Base-by-base conservation (phyloP, 1,140 invertebrate species). In the Leptestheria dahalacensis region DNA sequence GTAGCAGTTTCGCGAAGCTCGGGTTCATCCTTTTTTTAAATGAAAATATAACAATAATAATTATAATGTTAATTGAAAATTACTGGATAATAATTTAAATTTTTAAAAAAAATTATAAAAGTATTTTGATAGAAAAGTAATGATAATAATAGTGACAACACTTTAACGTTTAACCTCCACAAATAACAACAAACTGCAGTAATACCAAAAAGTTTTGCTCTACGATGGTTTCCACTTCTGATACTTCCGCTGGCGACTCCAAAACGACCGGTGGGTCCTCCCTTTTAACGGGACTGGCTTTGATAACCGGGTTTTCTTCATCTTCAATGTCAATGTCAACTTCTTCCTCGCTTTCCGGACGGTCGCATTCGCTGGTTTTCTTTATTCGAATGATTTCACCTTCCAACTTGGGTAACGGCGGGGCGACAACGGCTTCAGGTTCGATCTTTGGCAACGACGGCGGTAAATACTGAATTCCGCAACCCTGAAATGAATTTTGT, bases 361-460 rank as follows among this genome's bases (percentile, higher is more conserved):
- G 48, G 20, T 49, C 28, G 10, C 47, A 18, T 28, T 53, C 62
- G 26, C 48, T 59, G 48, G 48, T 57, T 52, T 54, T 60, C 49
- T 56, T 57, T 18, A 63, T 48, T 0, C 70, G 55, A 70, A 70
- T 51, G 69, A 64, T 54, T 67, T 60, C 63, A 25, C 53, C 58
- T 28, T 50, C 29, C 18, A 60, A 21, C 2, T 51, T 18, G 21
- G 58, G 58, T 26, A 50, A 21, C 15, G 49, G 24, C 21, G 48
- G 48, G n/a, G 18, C 20, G 9, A 52, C 25, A 12, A 1, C 50
- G 20, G 2, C 12, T 52, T 52, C 0, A 24, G 3, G 15, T 23
- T 33, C 51, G 21, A 20, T 15, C n/a, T n/a, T n/a, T n/a, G n/a
- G n/a, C n/a, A n/a, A n/a, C n/a, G n/a, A n/a, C n/a, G n/a, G n/a